These are phyloP conservation scores for Globodera ellingtonae DNA, from an alignment of 1,140 invertebrate species.

Conservation along the genomic window DNA sequence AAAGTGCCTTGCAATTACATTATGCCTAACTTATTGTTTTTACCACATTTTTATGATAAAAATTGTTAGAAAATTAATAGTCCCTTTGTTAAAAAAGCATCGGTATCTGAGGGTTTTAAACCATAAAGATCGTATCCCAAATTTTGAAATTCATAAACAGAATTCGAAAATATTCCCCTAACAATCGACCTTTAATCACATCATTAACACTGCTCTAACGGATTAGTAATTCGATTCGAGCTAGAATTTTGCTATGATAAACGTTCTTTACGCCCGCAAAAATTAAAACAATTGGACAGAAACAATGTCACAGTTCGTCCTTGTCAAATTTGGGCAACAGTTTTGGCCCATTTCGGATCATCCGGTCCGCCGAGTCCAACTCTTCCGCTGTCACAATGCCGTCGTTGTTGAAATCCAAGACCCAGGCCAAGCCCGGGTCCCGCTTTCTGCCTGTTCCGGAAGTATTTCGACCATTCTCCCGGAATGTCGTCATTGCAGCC, in stretches of 20 bases:
- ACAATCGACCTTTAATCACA: no score
- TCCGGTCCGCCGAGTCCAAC: constrained; percentile 40
- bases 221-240: no score
- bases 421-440: constrained; percentile 63
- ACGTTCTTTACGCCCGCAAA: no score
- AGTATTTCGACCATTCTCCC: constrained; percentile 16
- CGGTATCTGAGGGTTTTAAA: no score
- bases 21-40: neutral
- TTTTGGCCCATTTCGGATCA: constrained; percentile 39
- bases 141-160: no score
- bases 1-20: neutral
- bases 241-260: no score
- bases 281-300: neutral
- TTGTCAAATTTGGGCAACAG: constrained; percentile 44
- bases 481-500: constrained; percentile 44
- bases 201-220: no score
- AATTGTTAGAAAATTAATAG: no score
- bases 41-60: no score
- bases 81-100: no score
- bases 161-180: no score
- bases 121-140: no score
- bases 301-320: constrained; percentile 44
- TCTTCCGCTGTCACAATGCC: constrained; percentile 55
- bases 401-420: constrained; percentile 64
- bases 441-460: constrained; percentile 34